phyloP scores from a whole-genome alignment of 2,113 vertebrate species.

The Gopherus flavomarginatus region DNA sequence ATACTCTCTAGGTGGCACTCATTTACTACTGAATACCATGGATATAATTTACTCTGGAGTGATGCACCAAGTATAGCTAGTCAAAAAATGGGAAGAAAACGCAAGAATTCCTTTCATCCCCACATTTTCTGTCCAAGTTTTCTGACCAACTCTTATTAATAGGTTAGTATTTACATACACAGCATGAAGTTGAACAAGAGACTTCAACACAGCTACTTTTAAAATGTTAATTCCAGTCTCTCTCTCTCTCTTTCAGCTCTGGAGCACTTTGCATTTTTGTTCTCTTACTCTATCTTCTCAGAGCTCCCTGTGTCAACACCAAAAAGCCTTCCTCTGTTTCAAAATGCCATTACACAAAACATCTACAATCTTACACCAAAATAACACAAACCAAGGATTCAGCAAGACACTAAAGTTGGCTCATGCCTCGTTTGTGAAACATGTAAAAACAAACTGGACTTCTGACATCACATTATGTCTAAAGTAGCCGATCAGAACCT shows the following conservation, averaged over 20 bases:
- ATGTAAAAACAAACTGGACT: rapidly evolving
- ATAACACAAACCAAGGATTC: rapidly evolving
- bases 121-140: rapidly evolving
- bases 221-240: neutral
- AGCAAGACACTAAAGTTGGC: neutral
- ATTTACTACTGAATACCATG: neutral
- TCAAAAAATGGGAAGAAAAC: rapidly evolving
- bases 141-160: neutral
- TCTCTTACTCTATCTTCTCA: neutral
- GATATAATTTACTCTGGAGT: rapidly evolving
- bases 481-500: rapidly evolving
- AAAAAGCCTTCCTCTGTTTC: neutral
- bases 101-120: rapidly evolving
- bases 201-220: neutral
- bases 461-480: rapidly evolving
- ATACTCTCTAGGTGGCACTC: constrained; percentile 56
- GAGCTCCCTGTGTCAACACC: neutral
- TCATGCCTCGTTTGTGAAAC: neutral
- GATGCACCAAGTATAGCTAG: rapidly evolving
- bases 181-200: neutral
- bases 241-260: neutral
- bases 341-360: rapidly evolving
- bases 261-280: neutral
- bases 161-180: neutral
- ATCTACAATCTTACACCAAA: neutral